Evolutionary conservation across 2,797 vertebrate species (phyloP), one percentile per base, ranked within the genome.

Genomic region (Danio jaintianensis): DNA sequence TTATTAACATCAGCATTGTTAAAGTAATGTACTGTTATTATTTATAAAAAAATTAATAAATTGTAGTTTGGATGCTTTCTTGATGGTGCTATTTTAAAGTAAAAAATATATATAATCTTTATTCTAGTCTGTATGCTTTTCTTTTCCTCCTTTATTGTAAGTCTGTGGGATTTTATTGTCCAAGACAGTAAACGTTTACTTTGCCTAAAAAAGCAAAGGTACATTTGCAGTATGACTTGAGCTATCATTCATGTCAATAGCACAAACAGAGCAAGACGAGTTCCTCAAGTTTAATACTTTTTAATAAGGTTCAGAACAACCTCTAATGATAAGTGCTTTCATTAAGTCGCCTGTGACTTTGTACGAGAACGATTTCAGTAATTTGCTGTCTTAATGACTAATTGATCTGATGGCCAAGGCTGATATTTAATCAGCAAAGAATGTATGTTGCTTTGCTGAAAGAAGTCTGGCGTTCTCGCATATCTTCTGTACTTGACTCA

Each of bases 381-480:
- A 47, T 77, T 56, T 77, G 38, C 13, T 50, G 71, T 16, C n/a
- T 52, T 16, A 42, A 64, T 64, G 73, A 53, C n/a, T 20, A 40
- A 64, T 64, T 64, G 36, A 62, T 29, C 36, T 75, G 47, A 53
- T 75, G 36, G 18, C n/a, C 11, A 53, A 75, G 18, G 47, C 50
- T 53, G 47, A 75, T 75, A 53, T 64, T 75, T 53, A 75, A 53
- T 75, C 52, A 67, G 15, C 13, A 47, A 67, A 56, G 4, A 56
- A 76, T 63, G 53, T 6, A 11, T 45, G 20, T 63, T 63, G 36
- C 59, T 62, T 36, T 29, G 18, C 45, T 53, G 36, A 63, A 45
- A 50, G 58, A 61, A 40, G 43, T 38, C 43, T 63, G 16, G 71
- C 9, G 12, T 36, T 73, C 43, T 15, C 55, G 59, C 55, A 48